Evolutionary conservation across 2,113 vertebrate species (phyloP), one percentile per base, ranked within the genome.

Genomic region (Progne subis): DNA sequence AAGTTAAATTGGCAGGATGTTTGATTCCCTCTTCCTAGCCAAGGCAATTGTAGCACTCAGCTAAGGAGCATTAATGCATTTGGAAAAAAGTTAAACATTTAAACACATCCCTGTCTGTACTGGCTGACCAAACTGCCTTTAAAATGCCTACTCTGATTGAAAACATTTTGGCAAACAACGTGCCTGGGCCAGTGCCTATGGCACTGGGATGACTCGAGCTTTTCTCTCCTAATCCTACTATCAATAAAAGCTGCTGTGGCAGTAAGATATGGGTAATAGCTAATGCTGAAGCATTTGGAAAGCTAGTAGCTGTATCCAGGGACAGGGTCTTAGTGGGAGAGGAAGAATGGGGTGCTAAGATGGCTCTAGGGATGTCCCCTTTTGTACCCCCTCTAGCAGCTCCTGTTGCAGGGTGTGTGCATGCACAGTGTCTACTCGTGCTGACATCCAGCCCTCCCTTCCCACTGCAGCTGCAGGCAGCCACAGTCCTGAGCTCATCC

Each of bases 391-490:
- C 2, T 4, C n/a, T 25, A 28, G 44, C 80, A 77, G 80, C 71
- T 82, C 52, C 59, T 79, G 60, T 50, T 78, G 47, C 70, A 43
- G 67, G 18, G 18, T 25, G 52, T 20, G n/a, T 63, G 25, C 29
- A 4, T 7, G 49, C 25, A 2, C 34, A 18, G 64, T 6, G 0
- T 71, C 88, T 1, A 1, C 60, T 63, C 0, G 0, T 21, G 43
- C 80, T 78, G 80, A 57, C 56, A 65, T 53, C 77, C 83, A 90
- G 56, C 43, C 28, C 53, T 31, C 71, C 24, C 52, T 68, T 44
- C 46, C 9, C 68, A 19, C 14, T 0, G 0, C 86, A 89, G 80
- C 86, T 95, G 86, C 83, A 53, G 55, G 75, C 86, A 77, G 68
- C 76, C 37, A 3, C 12, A 29, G 72, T 8, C 80, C 60, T 28